phyloP scores from a whole-genome alignment of 1,140 invertebrate genomes.

The Diachasma alloeum region DNA sequence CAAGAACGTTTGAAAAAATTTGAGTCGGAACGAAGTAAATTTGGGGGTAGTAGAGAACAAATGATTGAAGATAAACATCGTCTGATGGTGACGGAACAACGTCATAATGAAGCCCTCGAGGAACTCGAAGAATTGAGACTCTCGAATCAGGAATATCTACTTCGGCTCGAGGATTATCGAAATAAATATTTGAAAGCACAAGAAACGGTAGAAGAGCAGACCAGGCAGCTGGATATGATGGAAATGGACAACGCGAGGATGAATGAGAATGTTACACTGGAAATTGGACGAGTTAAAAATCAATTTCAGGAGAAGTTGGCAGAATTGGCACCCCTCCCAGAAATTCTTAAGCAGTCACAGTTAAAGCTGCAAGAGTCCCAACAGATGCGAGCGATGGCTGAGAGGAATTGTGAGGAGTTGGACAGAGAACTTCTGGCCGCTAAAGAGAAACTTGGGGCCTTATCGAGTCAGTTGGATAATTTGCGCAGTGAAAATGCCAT shows the following conservation, averaged over 20 bases:
- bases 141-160: conserved; percentile 74
- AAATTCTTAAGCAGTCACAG: conserved; percentile 77
- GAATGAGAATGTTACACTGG: conserved; percentile 78
- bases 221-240: conserved; percentile 75
- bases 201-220: conserved; percentile 78
- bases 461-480: conserved; percentile 46
- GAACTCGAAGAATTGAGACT: conserved; percentile 74
- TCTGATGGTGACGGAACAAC: conserved; percentile 69
- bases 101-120: conserved; percentile 72
- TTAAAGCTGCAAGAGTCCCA: conserved; percentile 75
- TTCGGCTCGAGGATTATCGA: conserved; percentile 77
- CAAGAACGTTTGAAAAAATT: conserved; percentile 51
- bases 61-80: conserved; percentile 73
- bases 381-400: conserved; percentile 70
- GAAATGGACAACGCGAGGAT: conserved; percentile 79
- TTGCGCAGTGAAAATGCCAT: conserved; percentile 47
- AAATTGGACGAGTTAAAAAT: conserved; percentile 75
- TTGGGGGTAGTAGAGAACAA: conserved; percentile 67
- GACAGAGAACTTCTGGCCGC: conserved; percentile 67
- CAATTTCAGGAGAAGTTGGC: conserved; percentile 79
- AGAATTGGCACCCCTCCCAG: conserved; percentile 76
- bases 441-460: conserved; percentile 66
- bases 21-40: conserved; percentile 52
- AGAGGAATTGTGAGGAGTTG: conserved; percentile 71
- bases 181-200: conserved; percentile 76